phyloP scores from a whole-genome alignment of 2,888 invertebrate genomes.

The Phania funesta region DNA sequence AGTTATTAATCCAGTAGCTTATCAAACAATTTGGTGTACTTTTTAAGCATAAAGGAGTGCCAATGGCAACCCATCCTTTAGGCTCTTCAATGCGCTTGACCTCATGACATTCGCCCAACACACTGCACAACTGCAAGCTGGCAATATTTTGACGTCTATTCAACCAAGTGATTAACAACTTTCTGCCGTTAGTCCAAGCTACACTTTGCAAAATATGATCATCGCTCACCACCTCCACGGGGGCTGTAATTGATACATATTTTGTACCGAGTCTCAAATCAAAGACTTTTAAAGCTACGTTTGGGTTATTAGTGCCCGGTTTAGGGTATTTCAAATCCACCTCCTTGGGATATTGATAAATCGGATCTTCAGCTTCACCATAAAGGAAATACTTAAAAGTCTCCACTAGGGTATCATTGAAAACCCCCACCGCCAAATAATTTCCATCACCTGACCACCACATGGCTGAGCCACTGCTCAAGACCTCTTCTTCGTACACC shows the following conservation, averaged over 20 bases:
- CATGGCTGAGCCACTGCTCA: slow-evolving; percentile 85
- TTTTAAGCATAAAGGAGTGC: slow-evolving; percentile 80
- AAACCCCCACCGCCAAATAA: slow-evolving; percentile 86
- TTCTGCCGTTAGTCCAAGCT: slow-evolving; percentile 86
- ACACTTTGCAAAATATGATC: slow-evolving; percentile 87
- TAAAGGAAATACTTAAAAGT: slow-evolving; percentile 85
- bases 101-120: slow-evolving; percentile 73
- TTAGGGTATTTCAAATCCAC: slow-evolving; percentile 89
- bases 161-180: slow-evolving; percentile 88
- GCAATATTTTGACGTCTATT: slow-evolving; percentile 90
- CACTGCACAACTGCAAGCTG: slow-evolving; percentile 74
- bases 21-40: slow-evolving; percentile 74
- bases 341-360: slow-evolving; percentile 85
- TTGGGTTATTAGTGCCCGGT: slow-evolving; percentile 88
- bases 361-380: slow-evolving; percentile 83
- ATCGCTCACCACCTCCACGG: slow-evolving; percentile 81
- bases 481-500: slow-evolving; percentile 96
- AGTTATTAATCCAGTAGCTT: slow-evolving; percentile 80
- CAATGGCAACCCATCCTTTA: slow-evolving; percentile 86
- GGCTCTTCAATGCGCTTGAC: slow-evolving; percentile 82
- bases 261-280: slow-evolving; percentile 81
- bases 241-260: slow-evolving; percentile 80
- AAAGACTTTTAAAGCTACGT: slow-evolving; percentile 85
- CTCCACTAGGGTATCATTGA: slow-evolving; percentile 86
- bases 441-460: slow-evolving; percentile 89